Base-by-base conservation (phyloP, 2,113 vertebrate genomes). In the Oreochromis niloticus region DNA sequence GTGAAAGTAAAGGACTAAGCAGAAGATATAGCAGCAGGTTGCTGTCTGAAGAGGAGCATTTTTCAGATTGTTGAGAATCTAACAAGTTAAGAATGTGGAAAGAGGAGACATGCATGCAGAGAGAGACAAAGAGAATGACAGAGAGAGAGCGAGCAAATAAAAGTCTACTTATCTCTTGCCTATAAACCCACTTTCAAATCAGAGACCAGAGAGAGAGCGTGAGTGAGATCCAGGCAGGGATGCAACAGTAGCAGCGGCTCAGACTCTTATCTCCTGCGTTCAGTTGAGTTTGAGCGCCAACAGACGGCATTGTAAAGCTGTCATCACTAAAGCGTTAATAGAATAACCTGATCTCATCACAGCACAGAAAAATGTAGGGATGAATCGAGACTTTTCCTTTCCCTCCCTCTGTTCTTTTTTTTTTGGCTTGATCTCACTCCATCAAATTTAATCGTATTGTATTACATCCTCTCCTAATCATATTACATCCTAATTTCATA, bases 391-490 rank as follows among this genome's bases (percentile, higher is more conserved):
- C 75, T 46, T 80, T 68, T 52, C 48, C 24, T 30, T 9, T 63
- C 19, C 7, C 34, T 73, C 27, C 54, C 52, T 39, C 13, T 19
- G 48, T 48, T 34, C 79, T 46, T 41, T 41, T 24, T 24, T 13
- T 59, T 39, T 48, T 84, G 80, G 79, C 81, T 90, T 43, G 48
- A 88, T 61, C 83, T 43, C 48, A 83, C 75, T 82, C 80, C 50
- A 82, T 93, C 63, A 88, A 90, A 88, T 89, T 80, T 86, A 93
- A 94, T 91, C 36, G 78, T 59, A 79, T 80, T 85, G 87, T 86
- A 90, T 88, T 86, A 89, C 84, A 87, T 93, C 85, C 78, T 84
- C 41, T 11, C 52, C 73, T 93, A 93, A 95, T 93, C 89, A 86
- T 55, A 88, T 95, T 89, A 88, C 88, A 79, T 68, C 54, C 81